These are phyloP conservation scores for Discoglossus pictus DNA, from an alignment of 2,797 vertebrate species.

Conservation along the genomic window DNA sequence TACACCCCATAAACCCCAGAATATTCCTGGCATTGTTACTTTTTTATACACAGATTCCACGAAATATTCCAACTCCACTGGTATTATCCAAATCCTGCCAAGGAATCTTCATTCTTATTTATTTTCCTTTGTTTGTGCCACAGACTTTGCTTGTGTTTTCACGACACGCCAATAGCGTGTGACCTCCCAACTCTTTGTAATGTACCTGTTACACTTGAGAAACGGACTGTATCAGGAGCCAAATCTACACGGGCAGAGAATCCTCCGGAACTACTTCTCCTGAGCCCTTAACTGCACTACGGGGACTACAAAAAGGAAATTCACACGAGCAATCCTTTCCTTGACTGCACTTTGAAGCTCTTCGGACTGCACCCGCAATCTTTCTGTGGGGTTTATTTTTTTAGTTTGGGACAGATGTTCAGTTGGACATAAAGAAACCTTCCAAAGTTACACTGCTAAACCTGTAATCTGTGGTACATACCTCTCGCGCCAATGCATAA, in stretches of 20 bases:
- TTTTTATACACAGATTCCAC: no score
- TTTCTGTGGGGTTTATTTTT: conserved; percentile 8
- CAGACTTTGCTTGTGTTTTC: conserved; percentile 25
- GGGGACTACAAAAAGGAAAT: conserved; percentile 12
- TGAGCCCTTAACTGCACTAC: conserved; percentile 33
- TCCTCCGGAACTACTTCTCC: background rate
- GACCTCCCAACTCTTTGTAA: conserved; percentile 19
- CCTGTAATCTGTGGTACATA: conserved; percentile 31
- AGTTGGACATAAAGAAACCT: conserved; percentile 30
- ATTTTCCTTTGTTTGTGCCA: conserved; percentile 19
- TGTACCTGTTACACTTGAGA: conserved; percentile 45
- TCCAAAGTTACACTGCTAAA: conserved; percentile 35
- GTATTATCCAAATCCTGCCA: conserved; percentile 4
- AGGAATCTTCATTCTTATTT: conserved; percentile 15
- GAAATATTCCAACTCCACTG: background rate
- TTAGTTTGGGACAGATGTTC: conserved; percentile 37
- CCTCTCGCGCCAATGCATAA: conserved; percentile 1
- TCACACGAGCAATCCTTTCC: conserved; percentile 24
- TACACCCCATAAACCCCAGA: no score
- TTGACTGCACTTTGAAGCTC: conserved; percentile 40
- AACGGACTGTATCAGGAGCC: conserved; percentile 35
- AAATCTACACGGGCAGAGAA: conserved; percentile 10
- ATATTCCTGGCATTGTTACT: no score
- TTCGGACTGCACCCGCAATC: conserved; percentile 36
- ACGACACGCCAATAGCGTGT: background rate